phyloP scores from a whole-genome alignment of 1,140 invertebrate genomes.

The Phortica variegata region DNA sequence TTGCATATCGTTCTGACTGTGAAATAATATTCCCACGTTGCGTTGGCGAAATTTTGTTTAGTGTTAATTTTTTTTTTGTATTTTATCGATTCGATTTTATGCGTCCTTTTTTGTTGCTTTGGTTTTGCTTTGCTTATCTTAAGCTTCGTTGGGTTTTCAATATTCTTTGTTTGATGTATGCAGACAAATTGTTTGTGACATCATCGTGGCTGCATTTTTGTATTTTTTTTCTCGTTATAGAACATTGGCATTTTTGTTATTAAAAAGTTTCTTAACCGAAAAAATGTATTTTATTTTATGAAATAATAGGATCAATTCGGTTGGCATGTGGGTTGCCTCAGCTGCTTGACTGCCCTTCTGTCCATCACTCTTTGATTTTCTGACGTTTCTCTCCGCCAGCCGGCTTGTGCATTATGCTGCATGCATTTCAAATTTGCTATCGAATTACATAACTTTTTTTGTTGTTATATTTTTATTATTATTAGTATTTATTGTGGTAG shows the following conservation, averaged over 20 bases:
- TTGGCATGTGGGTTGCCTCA: constrained; percentile 3
- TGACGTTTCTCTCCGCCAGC: no score
- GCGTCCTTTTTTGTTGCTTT: constrained; percentile 2
- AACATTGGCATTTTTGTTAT: no score
- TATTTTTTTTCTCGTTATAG: no score
- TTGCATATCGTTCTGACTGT: no score
- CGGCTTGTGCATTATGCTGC: constrained; percentile 21
- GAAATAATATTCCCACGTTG: no score
- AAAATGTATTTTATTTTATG: neutral
- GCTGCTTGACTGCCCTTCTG: neutral
- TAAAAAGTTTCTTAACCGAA: no score
- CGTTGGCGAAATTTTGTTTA: neutral
- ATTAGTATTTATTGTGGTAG: no score
- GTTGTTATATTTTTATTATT: constrained; percentile 42
- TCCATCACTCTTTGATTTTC: no score
- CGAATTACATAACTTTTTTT: constrained; percentile 50
- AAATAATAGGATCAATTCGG: constrained; percentile 49
- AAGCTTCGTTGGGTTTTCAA: constrained; percentile 47
- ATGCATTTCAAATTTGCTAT: constrained; percentile 55
- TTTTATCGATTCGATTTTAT: no score
- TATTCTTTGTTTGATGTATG: constrained; percentile 54
- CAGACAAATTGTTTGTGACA: constrained; percentile 28
- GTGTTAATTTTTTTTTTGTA: neutral
- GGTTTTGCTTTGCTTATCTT: constrained; percentile 41
- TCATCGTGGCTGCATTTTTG: constrained; percentile 19